Evolutionary conservation across 2,797 vertebrate species (phyloP).

Genomic region (Gobio occitaniae): DNA sequence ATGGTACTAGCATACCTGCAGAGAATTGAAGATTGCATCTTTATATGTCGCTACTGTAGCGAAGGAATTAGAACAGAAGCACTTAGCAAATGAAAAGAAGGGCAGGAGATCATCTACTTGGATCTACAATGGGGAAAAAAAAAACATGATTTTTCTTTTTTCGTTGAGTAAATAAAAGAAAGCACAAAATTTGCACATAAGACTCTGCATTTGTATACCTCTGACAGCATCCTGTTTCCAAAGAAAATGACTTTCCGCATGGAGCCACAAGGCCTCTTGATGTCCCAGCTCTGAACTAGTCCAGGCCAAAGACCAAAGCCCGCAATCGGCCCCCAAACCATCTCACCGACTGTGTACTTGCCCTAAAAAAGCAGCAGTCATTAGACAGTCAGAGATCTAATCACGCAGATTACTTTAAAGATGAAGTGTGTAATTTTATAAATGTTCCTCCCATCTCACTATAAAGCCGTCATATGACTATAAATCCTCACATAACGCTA

Average conservation of each 20-base stretch:
- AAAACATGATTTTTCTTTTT: neutral
- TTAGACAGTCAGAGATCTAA: neutral
- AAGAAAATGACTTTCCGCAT: slow-evolving; percentile 71
- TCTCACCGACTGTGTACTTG: slow-evolving; percentile 60
- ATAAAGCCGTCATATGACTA: neutral
- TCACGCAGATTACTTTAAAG: neutral
- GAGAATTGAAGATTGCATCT: slow-evolving; percentile 69
- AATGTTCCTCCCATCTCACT: neutral
- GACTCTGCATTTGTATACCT: slow-evolving; percentile 60
- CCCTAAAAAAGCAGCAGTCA: slow-evolving; percentile 50
- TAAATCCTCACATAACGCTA: neutral
- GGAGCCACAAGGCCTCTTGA: neutral
- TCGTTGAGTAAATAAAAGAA: slow-evolving; percentile 11
- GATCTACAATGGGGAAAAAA: slow-evolving; percentile 61
- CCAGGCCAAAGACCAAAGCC: slow-evolving; percentile 72
- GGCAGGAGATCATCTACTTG: slow-evolving; percentile 58
- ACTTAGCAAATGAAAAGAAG: slow-evolving; percentile 66
- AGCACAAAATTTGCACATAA: neutral
- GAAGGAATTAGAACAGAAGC: slow-evolving; percentile 70
- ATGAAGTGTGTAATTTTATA: neutral
- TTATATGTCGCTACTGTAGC: slow-evolving; percentile 67
- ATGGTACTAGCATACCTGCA: slow-evolving; percentile 68
- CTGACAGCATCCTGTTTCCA: slow-evolving; percentile 65
- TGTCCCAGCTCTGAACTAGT: slow-evolving; percentile 49
- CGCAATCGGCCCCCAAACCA: slow-evolving; percentile 73